Evolutionary conservation across 1,140 invertebrate species (phyloP).

Genomic region (Cotesia typhae): DNA sequence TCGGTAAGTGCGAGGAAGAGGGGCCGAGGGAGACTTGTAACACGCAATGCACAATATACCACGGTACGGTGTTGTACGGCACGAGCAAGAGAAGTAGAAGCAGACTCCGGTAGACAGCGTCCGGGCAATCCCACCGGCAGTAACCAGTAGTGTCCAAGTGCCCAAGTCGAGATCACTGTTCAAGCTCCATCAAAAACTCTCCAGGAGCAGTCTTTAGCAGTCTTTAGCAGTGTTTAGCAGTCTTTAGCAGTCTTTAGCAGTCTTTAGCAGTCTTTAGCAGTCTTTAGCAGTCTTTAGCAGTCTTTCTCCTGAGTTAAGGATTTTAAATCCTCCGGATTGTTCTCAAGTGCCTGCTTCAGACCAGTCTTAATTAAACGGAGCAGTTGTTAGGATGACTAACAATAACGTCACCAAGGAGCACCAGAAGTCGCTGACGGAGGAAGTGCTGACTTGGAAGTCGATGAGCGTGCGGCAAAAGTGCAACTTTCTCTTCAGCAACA

Average conservation of each 20-base stretch:
- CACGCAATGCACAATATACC: conserved; percentile 32
- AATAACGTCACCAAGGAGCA: conserved; percentile 24
- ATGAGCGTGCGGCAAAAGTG: conserved; percentile 57
- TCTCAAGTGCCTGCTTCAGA: not conserved
- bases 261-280: too few relatives aligned
- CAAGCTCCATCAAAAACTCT: too few relatives aligned
- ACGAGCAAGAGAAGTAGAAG: conserved; percentile 40
- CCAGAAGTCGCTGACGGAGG: not conserved
- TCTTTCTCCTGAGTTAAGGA: not conserved
- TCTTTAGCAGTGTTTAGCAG: too few relatives aligned
- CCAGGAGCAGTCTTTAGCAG: too few relatives aligned
- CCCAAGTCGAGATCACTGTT: conserved; percentile 17
- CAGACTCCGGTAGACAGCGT: conserved; percentile 35
- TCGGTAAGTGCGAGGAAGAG: conserved; percentile 25
- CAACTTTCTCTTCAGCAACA: conserved; percentile 65
- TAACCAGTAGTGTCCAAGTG: conserved; percentile 43
- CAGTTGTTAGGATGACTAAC: conserved; percentile 28
- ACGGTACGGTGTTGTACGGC: conserved; percentile 30
- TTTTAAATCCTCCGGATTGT: too few relatives aligned
- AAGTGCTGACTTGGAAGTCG: conserved; percentile 46
- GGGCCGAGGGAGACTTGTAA: conserved; percentile 25
- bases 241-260: not conserved
- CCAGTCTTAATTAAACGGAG: not conserved
- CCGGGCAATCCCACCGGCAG: conserved; percentile 38
- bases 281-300: too few relatives aligned